Conservation (phyloP, 2,113 vertebrate species). For the Glaucidium brasilianum region DNA sequence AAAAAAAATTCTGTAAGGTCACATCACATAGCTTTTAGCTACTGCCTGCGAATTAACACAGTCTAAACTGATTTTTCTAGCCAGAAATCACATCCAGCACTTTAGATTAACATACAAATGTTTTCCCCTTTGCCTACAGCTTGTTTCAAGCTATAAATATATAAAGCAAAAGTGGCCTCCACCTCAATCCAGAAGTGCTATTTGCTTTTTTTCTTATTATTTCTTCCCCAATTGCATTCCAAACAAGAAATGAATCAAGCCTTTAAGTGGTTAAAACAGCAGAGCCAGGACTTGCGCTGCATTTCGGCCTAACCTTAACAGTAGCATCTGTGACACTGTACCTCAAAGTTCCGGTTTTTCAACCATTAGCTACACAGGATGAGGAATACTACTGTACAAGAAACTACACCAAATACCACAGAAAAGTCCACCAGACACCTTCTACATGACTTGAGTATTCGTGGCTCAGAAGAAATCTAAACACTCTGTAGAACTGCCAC, state of each 20-base stretch:
- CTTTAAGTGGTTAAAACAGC: background rate
- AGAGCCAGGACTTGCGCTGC: accelerated
- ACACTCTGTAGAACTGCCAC: background rate
- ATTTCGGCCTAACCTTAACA: background rate
- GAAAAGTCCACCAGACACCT: background rate
- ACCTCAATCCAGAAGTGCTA: background rate
- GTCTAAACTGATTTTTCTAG: background rate
- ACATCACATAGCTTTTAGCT: background rate
- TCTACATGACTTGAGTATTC: background rate
- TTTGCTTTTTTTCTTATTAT: background rate
- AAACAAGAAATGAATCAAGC: background rate
- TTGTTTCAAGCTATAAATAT: background rate
- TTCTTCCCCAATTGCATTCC: background rate
- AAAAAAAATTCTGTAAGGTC: background rate
- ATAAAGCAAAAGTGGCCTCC: background rate
- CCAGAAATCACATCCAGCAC: background rate
- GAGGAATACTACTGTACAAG: background rate
- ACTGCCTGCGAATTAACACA: background rate
- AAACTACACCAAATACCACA: background rate
- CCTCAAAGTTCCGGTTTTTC: background rate
- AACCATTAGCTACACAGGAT: background rate
- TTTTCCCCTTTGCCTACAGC: background rate
- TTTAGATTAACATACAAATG: background rate
- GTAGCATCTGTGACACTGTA: background rate
- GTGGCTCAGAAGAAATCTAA: background rate